Evolutionary conservation across 2,113 vertebrate species (phyloP).

Genomic region (Oophaga pumilio): DNA sequence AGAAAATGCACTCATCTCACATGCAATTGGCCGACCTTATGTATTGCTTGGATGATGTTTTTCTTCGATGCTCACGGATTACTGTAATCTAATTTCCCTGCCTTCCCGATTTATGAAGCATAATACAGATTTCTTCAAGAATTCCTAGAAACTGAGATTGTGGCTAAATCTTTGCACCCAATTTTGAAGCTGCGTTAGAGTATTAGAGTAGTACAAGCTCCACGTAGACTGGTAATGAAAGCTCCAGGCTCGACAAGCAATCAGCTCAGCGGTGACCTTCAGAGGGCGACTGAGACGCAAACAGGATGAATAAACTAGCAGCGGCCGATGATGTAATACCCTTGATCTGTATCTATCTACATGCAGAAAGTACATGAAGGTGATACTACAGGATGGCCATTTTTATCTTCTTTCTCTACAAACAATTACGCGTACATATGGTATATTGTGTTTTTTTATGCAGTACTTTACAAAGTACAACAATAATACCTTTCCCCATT

Average conservation of each 20-base stretch:
- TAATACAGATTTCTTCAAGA: neutral
- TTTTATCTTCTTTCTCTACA: neutral
- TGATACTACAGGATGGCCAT: neutral
- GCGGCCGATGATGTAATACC: conserved; percentile 20
- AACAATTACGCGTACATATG: neutral
- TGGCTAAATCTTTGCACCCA: conserved; percentile 7
- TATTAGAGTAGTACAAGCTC: conserved; percentile 1
- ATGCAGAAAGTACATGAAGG: conserved; percentile 16
- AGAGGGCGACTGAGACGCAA: conserved; percentile 26
- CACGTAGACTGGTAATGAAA: conserved; percentile 20
- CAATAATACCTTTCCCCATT: neutral
- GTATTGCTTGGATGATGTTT: neutral
- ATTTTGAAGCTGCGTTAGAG: neutral
- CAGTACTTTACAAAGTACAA: neutral
- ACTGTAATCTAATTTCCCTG: neutral
- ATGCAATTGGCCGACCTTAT: neutral
- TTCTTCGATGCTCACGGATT: neutral
- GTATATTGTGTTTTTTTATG: neutral
- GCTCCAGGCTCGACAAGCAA: neutral
- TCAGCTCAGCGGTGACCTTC: conserved; percentile 53
- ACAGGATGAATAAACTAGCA: conserved; percentile 35
- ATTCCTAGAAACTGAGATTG: conserved; percentile 18
- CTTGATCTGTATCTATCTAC: conserved; percentile 1
- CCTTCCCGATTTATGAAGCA: neutral
- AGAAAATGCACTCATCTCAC: neutral